Conservation (phyloP, 2,888 invertebrate genomes). For the Mesorhabditis spiculigera region DNA sequence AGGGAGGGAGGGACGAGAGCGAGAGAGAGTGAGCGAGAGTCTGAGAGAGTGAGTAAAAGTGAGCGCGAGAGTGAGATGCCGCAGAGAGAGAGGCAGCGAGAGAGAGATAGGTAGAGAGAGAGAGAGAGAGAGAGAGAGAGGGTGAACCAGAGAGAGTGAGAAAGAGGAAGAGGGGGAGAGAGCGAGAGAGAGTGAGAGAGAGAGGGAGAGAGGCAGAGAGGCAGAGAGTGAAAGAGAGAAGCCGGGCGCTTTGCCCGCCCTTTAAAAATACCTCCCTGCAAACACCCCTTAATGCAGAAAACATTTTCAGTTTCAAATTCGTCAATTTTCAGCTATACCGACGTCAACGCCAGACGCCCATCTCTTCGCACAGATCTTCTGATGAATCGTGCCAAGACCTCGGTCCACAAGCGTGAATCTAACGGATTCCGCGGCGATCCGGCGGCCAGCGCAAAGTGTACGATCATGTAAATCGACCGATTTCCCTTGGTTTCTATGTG, state of each 20-base stretch:
- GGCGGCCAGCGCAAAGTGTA: not conserved
- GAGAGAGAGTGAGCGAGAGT: no score
- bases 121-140: no score
- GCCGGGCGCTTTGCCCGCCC: not conserved
- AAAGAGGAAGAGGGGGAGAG: no score
- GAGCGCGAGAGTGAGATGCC: no score
- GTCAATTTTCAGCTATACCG: conserved; percentile 23
- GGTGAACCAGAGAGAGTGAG: no score
- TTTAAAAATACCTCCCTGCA: not conserved
- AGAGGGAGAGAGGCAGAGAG: conserved; percentile 18
- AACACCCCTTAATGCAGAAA: not conserved
- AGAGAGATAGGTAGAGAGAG: no score
- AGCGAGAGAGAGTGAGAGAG: conserved; percentile 12
- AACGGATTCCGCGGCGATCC: not conserved
- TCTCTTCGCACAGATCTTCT: conserved; percentile 76
- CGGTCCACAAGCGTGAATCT: conserved; percentile 9
- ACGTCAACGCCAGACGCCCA: conserved; percentile 73
- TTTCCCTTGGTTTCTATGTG: no score
- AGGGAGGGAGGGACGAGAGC: no score
- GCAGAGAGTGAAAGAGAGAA: no score
- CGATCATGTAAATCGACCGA: not conserved
- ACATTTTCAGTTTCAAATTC: not conserved
- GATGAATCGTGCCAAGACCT: conserved; percentile 29
- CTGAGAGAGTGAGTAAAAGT: no score
- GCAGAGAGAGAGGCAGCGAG: no score